Percentiles rank a stretch among this genome's conserved stretches.
These are phyloP conservation scores for Chelmon rostratus DNA, from an alignment of 2,797 vertebrate species.

Conservation along the genomic window DNA sequence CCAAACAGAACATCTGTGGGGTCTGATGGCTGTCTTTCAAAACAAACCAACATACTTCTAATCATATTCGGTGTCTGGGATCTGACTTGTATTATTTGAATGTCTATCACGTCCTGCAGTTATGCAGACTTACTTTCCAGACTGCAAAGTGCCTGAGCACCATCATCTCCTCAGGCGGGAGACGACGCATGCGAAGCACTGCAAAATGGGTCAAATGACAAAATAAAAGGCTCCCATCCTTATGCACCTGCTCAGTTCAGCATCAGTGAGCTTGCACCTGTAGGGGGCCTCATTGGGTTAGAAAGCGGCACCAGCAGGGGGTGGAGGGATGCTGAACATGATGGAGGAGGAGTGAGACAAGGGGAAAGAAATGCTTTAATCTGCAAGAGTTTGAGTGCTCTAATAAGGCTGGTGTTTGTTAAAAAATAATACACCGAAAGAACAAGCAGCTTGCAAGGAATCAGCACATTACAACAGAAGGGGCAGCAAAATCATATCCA, in stretches of 20 bases:
- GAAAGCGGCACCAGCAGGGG: conserved; percentile 60
- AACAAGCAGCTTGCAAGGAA: neutral
- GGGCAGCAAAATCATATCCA: neutral
- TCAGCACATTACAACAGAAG: neutral
- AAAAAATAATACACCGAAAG: neutral
- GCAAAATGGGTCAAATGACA: conserved; percentile 67
- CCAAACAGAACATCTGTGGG: neutral
- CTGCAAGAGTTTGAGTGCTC: conserved; percentile 15
- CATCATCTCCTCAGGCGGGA: conserved; percentile 28
- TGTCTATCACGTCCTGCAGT: conserved; percentile 12
- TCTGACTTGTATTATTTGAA: neutral
- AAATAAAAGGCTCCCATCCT: conserved; percentile 58
- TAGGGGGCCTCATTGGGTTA: conserved; percentile 81
- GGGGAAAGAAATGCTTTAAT: conserved; percentile 6
- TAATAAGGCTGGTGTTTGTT: neutral
- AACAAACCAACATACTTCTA: neutral
- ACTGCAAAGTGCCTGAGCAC: conserved; percentile 47
- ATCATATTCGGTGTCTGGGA: neutral
- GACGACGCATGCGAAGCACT: conserved; percentile 26
- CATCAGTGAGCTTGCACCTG: conserved; percentile 69
- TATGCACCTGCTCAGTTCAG: conserved; percentile 61
- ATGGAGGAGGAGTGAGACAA: conserved; percentile 29
- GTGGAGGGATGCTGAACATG: conserved; percentile 40
- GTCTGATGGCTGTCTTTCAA: neutral
- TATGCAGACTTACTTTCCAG: conserved; percentile 21